A percentile compares a stretch with the other conserved stretches of the same genome.
These are phyloP conservation scores for Delia radicum DNA, from an alignment of 1,140 invertebrate genomes.

Conservation along the genomic window DNA sequence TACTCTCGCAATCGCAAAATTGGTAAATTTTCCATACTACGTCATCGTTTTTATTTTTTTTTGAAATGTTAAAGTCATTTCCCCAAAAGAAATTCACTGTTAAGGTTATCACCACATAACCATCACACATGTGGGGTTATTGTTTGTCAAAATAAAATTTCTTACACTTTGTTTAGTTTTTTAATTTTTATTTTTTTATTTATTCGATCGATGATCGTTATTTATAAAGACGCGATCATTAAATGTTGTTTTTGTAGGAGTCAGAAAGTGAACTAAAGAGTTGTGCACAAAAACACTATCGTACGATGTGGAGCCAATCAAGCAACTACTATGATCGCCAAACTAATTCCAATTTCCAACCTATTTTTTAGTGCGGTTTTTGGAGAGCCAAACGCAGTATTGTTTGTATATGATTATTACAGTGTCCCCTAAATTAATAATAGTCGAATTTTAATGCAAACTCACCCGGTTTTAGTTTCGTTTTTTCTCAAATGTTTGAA, in stretches of 20 bases:
- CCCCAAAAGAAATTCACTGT: no score
- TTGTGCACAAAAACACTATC: background rate
- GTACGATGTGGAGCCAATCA: slow-evolving; percentile 6
- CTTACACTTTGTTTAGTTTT: background rate
- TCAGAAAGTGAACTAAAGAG: background rate
- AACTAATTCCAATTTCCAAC: slow-evolving; percentile 18
- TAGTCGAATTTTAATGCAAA: no score
- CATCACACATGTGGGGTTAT: no score
- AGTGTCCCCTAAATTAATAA: no score
- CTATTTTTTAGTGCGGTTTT: background rate
- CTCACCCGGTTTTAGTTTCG: no score
- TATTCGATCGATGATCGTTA: background rate
- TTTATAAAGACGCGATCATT: background rate
- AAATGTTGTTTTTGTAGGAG: background rate
- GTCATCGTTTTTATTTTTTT: background rate
- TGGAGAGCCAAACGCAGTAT: slow-evolving; percentile 6
- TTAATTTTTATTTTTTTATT: background rate
- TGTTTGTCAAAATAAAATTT: no score
- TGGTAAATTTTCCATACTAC: background rate
- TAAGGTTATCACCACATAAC: no score
- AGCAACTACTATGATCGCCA: slow-evolving; percentile 7
- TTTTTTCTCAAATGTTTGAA: no score
- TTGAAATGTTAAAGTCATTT: no score
- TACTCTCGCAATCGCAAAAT: background rate
- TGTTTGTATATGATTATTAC: no score